A percentile compares a stretch with the other conserved stretches of the same genome.
Conservation (phyloP, 2,113 vertebrate species). For the Pan troglodytes region NHGRI_mPanTro3-v2.1_pri NC_072410.2:45816501-45817000, state of each 20-base stretch:
- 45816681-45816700: not conserved
- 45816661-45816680: not conserved
- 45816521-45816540: not conserved
- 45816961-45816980: conserved; percentile 36
- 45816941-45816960: conserved; percentile 56
- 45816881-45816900: not conserved
- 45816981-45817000: conserved; percentile 58
- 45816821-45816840: not conserved
- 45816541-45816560: not conserved
- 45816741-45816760: not conserved
- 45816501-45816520: not conserved
- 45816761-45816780: not conserved
- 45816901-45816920: conserved; percentile 20
- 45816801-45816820: not conserved
- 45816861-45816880: not conserved
- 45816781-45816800: not conserved
- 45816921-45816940: not conserved
- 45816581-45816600: not conserved
- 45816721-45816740: not conserved
- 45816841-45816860: not conserved
- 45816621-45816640: not conserved
- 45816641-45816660: not conserved
- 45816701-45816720: not conserved
- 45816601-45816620: not conserved
- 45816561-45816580: not conserved